These are phyloP conservation scores for Linepithema humile DNA, from an alignment of 1,140 invertebrate genomes.

Conservation along the genomic window DNA sequence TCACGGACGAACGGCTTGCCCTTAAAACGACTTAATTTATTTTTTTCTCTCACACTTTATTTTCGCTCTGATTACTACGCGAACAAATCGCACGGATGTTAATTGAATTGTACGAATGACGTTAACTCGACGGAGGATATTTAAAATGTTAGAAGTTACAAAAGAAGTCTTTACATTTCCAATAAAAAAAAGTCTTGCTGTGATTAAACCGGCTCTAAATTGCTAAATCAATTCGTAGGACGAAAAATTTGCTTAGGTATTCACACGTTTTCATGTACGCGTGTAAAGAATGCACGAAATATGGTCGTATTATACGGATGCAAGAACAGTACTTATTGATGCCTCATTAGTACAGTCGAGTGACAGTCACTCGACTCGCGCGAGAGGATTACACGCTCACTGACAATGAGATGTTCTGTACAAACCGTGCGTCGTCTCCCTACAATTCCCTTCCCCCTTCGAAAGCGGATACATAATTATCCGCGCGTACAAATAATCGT, in stretches of 20 bases:
- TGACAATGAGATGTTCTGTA: slow-evolving; percentile 50
- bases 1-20: background rate
- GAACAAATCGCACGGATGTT: background rate
- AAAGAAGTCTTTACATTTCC: background rate
- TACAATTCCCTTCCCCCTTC: background rate
- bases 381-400: slow-evolving; percentile 55
- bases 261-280: background rate
- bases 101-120: background rate
- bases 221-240: background rate
- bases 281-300: background rate
- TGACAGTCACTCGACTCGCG: slow-evolving; percentile 21
- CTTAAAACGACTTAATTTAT: background rate
- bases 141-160: background rate
- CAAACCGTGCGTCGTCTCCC: background rate
- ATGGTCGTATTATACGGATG: background rate
- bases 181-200: background rate
- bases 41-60: background rate
- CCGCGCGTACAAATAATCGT: slow-evolving; percentile 54
- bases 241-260: background rate
- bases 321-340: background rate
- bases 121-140: background rate
- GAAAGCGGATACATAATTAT: background rate
- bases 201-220: background rate
- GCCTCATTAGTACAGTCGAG: slow-evolving; percentile 9
- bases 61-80: background rate